Percentiles rank a stretch among this genome's conserved stretches.
phyloP scores from a whole-genome alignment of 2,888 invertebrate species.

The Congeria kusceri region DNA sequence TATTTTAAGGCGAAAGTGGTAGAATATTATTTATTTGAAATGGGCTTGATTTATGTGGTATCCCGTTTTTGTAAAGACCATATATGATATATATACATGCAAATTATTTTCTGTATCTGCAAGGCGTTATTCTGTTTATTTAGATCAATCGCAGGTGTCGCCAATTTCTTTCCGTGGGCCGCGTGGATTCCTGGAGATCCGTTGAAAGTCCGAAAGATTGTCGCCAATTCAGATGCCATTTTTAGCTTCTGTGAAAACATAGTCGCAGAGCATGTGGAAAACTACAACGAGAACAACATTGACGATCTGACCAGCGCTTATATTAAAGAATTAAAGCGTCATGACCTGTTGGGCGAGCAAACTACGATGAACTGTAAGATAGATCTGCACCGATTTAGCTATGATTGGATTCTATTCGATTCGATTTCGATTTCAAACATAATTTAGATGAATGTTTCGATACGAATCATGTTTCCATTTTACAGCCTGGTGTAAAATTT shows the following conservation, averaged over 20 bases:
- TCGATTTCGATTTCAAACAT: no score
- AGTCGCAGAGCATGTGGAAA: slow-evolving; percentile 32
- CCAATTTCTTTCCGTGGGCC: slow-evolving; percentile 24
- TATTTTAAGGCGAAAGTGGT: no score
- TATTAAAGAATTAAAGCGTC: slow-evolving; percentile 49
- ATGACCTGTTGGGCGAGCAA: slow-evolving; percentile 10
- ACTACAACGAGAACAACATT: slow-evolving; percentile 30
- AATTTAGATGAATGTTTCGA: no score
- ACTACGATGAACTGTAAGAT: slow-evolving; percentile 57
- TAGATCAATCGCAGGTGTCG: not conserved
- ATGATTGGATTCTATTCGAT: no score
- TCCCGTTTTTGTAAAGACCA: no score
- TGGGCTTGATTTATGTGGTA: no score
- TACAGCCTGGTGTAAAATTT: no score
- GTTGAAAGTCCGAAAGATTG: slow-evolving; percentile 17
- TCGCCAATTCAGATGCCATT: slow-evolving; percentile 16
- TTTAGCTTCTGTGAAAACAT: slow-evolving; percentile 19
- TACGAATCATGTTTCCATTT: no score
- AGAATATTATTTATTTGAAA: no score
- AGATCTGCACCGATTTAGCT: no score
- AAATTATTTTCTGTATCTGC: no score
- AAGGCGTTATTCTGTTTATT: not conserved
- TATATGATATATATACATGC: no score
- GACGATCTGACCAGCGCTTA: slow-evolving; percentile 61
- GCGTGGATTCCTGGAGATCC: slow-evolving; percentile 34